Conservation (phyloP, 2,888 invertebrate species). For the Cheilosia scutellata region DNA sequence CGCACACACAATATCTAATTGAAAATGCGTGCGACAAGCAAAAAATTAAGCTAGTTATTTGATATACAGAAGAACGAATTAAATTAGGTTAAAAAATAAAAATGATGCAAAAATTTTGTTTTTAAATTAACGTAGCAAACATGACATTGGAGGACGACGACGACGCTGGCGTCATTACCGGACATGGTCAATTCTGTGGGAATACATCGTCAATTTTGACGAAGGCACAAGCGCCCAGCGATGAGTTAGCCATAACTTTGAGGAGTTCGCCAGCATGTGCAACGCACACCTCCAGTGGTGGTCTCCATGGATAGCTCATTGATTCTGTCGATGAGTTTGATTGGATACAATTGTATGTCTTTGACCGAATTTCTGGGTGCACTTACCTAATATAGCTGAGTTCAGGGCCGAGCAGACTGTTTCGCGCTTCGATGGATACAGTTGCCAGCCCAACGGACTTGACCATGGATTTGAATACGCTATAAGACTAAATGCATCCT, state of each 20-base stretch:
- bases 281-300: constrained; percentile 96
- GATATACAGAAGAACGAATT: constrained; percentile 48
- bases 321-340: constrained; percentile 88
- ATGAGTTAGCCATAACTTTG: constrained; percentile 94
- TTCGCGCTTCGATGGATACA: constrained; percentile 97
- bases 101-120: constrained; percentile 30
- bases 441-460: constrained; percentile 98
- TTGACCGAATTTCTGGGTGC: too few relatives aligned
- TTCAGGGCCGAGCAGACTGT: constrained; percentile 97
- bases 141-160: constrained; percentile 78
- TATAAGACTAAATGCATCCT: constrained; percentile 98
- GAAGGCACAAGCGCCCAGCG: constrained; percentile 97
- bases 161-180: constrained; percentile 80
- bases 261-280: constrained; percentile 95
- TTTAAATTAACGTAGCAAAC: constrained; percentile 78
- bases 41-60: constrained; percentile 70
- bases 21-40: constrained; percentile 40
- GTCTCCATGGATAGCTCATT: constrained; percentile 94
- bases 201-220: constrained; percentile 94
- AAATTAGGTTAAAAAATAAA: constrained; percentile 69
- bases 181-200: constrained; percentile 84
- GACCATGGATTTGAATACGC: constrained; percentile 99
- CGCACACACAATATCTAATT: constrained; percentile 10
- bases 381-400: constrained; percentile 97
- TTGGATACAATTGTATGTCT: neutral